Evolutionary conservation across 2,797 vertebrate species (phyloP).

Genomic region (Clamator glandarius): DNA sequence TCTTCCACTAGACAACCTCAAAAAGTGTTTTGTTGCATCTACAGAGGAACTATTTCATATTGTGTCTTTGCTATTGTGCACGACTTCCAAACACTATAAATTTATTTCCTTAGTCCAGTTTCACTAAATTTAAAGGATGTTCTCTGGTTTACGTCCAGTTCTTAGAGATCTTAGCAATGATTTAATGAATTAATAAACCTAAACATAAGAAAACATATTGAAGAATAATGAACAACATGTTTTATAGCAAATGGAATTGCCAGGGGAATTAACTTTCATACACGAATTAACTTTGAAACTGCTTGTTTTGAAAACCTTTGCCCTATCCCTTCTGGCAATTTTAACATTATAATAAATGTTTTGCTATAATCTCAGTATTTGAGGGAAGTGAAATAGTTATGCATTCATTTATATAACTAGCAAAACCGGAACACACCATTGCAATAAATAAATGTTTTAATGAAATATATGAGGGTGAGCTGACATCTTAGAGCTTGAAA

Average conservation of each 20-base stretch:
- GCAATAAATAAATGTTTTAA: not conserved
- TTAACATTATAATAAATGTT: not conserved
- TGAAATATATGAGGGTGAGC: not conserved
- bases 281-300: conserved; percentile 15
- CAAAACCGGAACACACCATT: not conserved
- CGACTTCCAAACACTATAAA: not conserved
- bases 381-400: not conserved
- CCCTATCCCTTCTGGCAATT: conserved; percentile 41
- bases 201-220: conserved; percentile 38
- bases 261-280: conserved; percentile 31
- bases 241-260: conserved; percentile 44
- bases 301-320: conserved; percentile 56
- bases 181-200: conserved; percentile 66
- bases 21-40: not conserved
- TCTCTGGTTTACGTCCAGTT: not conserved
- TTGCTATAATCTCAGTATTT: conserved; percentile 13
- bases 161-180: conserved; percentile 10
- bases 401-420: conserved; percentile 16
- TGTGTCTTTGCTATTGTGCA: not conserved
- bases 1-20: not conserved
- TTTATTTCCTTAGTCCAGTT: not conserved
- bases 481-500: not conserved
- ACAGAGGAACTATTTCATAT: not conserved
- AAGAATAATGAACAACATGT: conserved; percentile 40
- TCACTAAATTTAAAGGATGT: not conserved